Evolutionary conservation across 2,888 invertebrate genomes (phyloP).

Genomic region (Pardosa pseudoannulata): DNA sequence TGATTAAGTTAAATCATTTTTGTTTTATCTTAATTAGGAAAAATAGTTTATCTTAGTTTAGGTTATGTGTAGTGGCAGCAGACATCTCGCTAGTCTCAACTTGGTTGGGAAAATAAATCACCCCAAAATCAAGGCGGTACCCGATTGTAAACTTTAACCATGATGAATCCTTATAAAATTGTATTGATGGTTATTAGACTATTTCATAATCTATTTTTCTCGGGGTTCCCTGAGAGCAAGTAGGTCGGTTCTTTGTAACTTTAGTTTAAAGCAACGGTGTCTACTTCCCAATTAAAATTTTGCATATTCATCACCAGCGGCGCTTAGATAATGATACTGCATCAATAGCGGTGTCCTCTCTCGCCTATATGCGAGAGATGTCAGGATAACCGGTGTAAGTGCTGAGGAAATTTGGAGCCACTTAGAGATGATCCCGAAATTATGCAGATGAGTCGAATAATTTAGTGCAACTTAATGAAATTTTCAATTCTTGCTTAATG

Average conservation of each 20-base stretch:
- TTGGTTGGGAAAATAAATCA: no score
- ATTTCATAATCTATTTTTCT: no score
- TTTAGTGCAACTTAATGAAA: constrained; percentile 33
- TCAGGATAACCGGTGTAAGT: neutral
- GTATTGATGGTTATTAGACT: no score
- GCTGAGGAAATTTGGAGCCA: neutral
- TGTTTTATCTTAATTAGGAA: no score
- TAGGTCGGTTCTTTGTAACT: constrained; percentile 43
- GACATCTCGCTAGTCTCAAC: no score
- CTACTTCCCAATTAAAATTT: constrained; percentile 55
- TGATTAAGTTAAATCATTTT: no score
- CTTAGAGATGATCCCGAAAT: constrained; percentile 19
- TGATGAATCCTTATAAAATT: no score
- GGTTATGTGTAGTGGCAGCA: no score
- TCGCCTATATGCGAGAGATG: neutral
- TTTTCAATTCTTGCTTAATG: neutral
- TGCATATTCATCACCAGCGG: neutral
- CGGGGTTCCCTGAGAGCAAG: no score
- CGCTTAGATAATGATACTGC: neutral
- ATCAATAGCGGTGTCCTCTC: neutral
- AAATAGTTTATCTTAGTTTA: no score
- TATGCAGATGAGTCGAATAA: constrained; percentile 64
- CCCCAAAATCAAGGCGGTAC: no score
- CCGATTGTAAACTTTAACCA: no score
- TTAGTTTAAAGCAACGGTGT: constrained; percentile 34